A percentile compares a stretch with the other conserved stretches of the same genome.
phyloP scores from a whole-genome alignment of 2,888 invertebrate genomes.

The Ectemnius continuus region DNA sequence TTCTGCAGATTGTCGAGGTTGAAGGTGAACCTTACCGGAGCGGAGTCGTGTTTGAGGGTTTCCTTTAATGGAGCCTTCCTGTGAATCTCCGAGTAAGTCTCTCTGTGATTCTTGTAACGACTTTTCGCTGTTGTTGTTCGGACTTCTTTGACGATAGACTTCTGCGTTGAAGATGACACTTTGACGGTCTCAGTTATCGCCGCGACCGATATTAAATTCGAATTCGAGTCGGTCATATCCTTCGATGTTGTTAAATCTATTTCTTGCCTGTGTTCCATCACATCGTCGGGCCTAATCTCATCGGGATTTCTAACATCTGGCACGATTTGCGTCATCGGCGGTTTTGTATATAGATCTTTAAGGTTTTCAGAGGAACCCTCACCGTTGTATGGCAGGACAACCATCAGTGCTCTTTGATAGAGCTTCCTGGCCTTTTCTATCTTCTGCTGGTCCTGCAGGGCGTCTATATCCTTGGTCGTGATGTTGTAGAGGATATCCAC shows the following conservation, averaged over 20 bases:
- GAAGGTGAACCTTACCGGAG: constrained; percentile 70
- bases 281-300: background rate
- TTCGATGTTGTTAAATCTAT: background rate
- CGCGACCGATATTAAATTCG: background rate
- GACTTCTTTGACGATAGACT: background rate
- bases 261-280: background rate
- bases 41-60: constrained; percentile 43
- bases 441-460: constrained; percentile 66
- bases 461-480: constrained; percentile 63
- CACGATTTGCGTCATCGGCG: constrained; percentile 82
- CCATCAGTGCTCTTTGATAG: constrained; percentile 81
- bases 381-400: constrained; percentile 84
- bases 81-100: constrained; percentile 60
- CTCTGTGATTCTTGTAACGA: constrained; percentile 63
- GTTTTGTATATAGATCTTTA: constrained; percentile 84
- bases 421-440: constrained; percentile 74
- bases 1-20: constrained; percentile 62
- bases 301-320: constrained; percentile 62
- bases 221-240: background rate
- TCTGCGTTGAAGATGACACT: constrained; percentile 8
- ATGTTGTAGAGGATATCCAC: constrained; percentile 84
- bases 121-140: constrained; percentile 12
- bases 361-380: constrained; percentile 80
- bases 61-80: constrained; percentile 45
- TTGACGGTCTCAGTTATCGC: constrained; percentile 24